These are phyloP conservation scores for Cydia strobilella DNA, from an alignment of 1,140 invertebrate species.

Conservation along the genomic window DNA sequence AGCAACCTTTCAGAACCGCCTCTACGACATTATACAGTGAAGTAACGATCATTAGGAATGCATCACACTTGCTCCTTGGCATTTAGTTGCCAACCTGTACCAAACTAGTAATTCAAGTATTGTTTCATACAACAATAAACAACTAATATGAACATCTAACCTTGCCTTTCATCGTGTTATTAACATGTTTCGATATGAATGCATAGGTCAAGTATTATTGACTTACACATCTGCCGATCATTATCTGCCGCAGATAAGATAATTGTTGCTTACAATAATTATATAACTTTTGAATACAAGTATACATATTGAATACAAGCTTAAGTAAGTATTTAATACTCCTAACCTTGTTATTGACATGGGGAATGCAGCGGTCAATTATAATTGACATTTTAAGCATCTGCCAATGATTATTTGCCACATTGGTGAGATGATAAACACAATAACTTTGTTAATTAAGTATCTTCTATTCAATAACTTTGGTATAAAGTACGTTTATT, in stretches of 20 bases:
- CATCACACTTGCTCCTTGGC: neutral
- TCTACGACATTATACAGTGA: too few species aligned
- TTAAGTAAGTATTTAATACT: neutral
- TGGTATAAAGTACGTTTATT: neutral
- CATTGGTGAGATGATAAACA: neutral
- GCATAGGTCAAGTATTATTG: conserved; percentile 22
- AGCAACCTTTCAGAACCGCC: too few species aligned
- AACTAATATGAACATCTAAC: neutral
- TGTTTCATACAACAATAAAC: conserved; percentile 8
- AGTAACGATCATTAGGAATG: neutral
- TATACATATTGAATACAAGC: neutral
- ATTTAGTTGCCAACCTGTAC: conserved; percentile 9
- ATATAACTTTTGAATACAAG: neutral
- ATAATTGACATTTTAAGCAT: conserved; percentile 18
- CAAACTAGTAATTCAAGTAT: conserved; percentile 27
- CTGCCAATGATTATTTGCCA: neutral
- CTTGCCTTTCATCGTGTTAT: conserved; percentile 5
- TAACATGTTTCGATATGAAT: neutral
- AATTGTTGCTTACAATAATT: neutral
- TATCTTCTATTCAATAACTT: conserved; percentile 5
- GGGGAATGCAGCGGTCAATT: neutral
- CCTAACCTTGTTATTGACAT: conserved; percentile 7
- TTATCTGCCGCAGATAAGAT: neutral
- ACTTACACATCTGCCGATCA: conserved; percentile 15
- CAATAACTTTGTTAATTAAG: neutral